phyloP scores from a whole-genome alignment of 2,113 vertebrate genomes.

The Dermatemys mawii region DNA sequence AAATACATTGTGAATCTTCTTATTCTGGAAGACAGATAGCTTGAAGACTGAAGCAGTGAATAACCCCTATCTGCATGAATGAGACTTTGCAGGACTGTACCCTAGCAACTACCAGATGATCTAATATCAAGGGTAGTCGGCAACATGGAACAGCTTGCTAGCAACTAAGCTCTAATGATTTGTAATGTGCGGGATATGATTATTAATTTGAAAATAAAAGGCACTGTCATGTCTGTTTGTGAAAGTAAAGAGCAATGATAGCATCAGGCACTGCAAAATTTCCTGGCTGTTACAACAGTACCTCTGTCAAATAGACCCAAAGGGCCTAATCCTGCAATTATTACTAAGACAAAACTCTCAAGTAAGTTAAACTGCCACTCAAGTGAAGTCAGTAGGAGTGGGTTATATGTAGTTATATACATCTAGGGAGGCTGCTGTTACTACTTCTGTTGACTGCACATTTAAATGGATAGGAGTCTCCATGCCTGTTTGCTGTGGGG shows the following conservation, averaged over 20 bases:
- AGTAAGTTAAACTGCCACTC: neutral
- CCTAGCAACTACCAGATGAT: conserved; percentile 52
- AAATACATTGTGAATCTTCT: conserved; percentile 21
- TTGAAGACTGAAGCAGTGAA: conserved; percentile 35
- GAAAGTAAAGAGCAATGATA: neutral
- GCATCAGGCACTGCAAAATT: neutral
- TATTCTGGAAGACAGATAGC: conserved; percentile 12
- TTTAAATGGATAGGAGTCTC: neutral
- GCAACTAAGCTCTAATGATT: neutral
- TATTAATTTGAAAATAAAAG: conserved; percentile 17
- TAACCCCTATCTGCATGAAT: conserved; percentile 50
- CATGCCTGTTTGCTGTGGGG: neutral
- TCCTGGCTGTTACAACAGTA: neutral
- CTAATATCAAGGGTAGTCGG: neutral
- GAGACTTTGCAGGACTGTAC: neutral
- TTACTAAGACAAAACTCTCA: neutral
- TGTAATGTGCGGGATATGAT: neutral
- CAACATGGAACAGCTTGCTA: neutral
- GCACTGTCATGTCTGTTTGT: neutral
- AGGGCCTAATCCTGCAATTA: neutral
- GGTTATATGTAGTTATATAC: neutral
- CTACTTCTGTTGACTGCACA: neutral
- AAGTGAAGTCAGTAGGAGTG: neutral
- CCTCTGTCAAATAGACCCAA: neutral
- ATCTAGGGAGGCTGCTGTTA: neutral